Percentiles rank a stretch among this genome's conserved stretches.
These are phyloP conservation scores for Syngnathus scovelli DNA, from an alignment of 2,113 vertebrate genomes.

Conservation along the genomic window DNA sequence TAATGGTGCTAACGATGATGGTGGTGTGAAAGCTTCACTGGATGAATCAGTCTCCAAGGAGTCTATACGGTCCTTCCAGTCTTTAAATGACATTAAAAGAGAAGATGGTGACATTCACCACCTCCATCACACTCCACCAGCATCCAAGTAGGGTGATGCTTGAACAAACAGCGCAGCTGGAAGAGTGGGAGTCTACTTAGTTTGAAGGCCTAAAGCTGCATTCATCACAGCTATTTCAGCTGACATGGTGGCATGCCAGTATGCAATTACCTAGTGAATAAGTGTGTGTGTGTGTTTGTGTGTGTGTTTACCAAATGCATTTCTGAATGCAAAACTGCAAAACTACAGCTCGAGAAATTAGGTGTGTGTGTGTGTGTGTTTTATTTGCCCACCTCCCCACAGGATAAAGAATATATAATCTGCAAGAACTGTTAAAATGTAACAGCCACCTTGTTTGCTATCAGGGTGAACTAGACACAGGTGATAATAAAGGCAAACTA, in stretches of 20 bases:
- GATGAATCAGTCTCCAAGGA: slow-evolving; percentile 46
- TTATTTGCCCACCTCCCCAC: neutral
- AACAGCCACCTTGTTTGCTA: no score
- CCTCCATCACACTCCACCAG: slow-evolving; percentile 49
- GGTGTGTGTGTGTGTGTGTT: neutral
- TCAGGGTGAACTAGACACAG: no score
- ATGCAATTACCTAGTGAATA: slow-evolving; percentile 44
- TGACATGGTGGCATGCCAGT: slow-evolving; percentile 41
- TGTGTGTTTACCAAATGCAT: slow-evolving; percentile 12
- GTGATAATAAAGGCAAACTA: no score
- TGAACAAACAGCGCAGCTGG: slow-evolving; percentile 58
- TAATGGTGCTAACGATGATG: slow-evolving; percentile 37
- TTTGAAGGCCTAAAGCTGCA: slow-evolving; percentile 54
- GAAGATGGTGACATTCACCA: slow-evolving; percentile 37
- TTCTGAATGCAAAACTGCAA: neutral
- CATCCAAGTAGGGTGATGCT: slow-evolving; percentile 51
- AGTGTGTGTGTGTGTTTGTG: slow-evolving; percentile 3
- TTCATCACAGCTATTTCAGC: slow-evolving; percentile 51
- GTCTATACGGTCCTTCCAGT: slow-evolving; percentile 9
- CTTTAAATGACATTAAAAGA: slow-evolving; percentile 34
- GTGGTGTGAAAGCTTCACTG: slow-evolving; percentile 38
- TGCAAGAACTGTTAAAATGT: no score
- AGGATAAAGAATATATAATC: no score
- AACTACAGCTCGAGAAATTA: slow-evolving; percentile 5
- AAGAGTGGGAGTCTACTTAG: slow-evolving; percentile 59